Evolutionary conservation across 2,797 vertebrate genomes (phyloP), one percentile per base, ranked within the genome.

Genomic region (Champsocephalus esox): DNA sequence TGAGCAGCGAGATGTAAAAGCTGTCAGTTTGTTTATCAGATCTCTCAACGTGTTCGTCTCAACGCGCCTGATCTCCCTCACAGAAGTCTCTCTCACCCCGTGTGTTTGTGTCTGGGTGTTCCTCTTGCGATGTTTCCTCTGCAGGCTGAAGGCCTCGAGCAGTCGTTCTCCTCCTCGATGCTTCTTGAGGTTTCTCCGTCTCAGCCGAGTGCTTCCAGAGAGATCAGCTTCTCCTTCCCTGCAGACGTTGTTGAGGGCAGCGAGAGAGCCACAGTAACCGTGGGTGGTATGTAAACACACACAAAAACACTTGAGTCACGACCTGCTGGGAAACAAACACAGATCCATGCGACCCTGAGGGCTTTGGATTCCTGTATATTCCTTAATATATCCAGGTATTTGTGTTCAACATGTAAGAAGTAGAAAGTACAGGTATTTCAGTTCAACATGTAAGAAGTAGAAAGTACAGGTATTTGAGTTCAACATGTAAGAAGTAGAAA

Each of bases 91-190:
- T 57, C 73, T 78, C 65, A 75, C 8, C 5, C 0, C 21, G 14
- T 66, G 71, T 86, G 61, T 83, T 64, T 80, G 51, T 63, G 52
- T 38, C 34, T 17, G 46, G 46, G 66, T 4, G n/a, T 46, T 17
- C 79, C 57, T 14, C 34, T 62, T 66, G 16, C 3, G 6, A 21
- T 46, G 24, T 62, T 58, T 21, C 10, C n/a, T 57, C 79, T 43
- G 54, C 81, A 99, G 97, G 93, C 96, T 62, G 97, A 97, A 90
- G 97, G 97, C 60, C 68, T 96, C 50, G 93, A 96, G 81, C 94
- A 95, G 79, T 89, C 87, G 0, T 96, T 94, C 90, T 96, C 96
- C 57, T 74, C 96, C 68, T 93, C 97, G 2, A 24, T 96, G 72
- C 93, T 98, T 68, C 64, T 98, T 66, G 95, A 97, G 75, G 85